These are phyloP conservation scores for Aleadryas rufinucha DNA, from an alignment of 2,113 vertebrate genomes.

Conservation along the genomic window DNA sequence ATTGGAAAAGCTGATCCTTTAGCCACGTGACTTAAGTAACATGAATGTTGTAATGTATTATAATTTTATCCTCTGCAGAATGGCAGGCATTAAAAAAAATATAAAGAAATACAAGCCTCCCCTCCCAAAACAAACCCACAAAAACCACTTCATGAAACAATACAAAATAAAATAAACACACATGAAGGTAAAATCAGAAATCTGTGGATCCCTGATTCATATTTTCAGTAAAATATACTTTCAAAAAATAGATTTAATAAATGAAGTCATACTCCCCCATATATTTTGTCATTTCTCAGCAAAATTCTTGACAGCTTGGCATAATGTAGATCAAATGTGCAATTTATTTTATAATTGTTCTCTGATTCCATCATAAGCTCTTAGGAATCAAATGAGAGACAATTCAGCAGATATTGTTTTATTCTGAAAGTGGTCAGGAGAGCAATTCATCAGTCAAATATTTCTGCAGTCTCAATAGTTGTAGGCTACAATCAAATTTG, in stretches of 20 bases:
- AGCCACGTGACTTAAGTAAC: neutral
- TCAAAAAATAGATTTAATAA: neutral
- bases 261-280: neutral
- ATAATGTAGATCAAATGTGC: neutral
- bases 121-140: fast-evolving
- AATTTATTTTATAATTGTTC: neutral
- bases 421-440: neutral
- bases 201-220: neutral
- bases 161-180: neutral
- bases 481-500: neutral
- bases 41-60: neutral
- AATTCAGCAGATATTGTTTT: neutral
- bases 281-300: neutral
- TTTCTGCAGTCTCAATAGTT: neutral
- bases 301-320: neutral
- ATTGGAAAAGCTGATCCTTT: neutral
- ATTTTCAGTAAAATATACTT: neutral
- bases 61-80: neutral
- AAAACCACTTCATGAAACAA: neutral
- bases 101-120: neutral
- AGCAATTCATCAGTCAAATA: neutral
- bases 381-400: neutral
- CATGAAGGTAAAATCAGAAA: neutral
- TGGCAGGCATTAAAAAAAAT: neutral
- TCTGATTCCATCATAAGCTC: neutral